Evolutionary conservation across 2,797 vertebrate genomes (phyloP).

Genomic region (Naso thynnoides): DNA sequence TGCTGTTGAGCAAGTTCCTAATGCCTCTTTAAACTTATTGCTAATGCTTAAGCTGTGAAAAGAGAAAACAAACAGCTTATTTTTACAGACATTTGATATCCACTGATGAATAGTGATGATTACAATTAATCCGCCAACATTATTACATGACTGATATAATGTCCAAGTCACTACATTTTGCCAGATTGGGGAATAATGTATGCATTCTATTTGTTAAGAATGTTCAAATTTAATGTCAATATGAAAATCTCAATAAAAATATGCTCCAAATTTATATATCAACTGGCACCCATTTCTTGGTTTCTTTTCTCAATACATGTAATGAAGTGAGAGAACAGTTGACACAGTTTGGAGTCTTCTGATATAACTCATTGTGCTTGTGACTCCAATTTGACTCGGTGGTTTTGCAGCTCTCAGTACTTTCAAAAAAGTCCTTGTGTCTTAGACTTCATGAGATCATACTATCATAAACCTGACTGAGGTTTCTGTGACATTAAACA

Average conservation of each 20-base stretch:
- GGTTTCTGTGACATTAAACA: background rate
- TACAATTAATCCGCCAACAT: background rate
- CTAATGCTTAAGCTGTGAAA: background rate
- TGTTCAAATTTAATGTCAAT: too few relatives aligned
- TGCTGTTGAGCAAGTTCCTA: background rate
- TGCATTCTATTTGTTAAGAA: too few relatives aligned
- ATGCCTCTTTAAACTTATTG: background rate
- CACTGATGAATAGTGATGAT: background rate
- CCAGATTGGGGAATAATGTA: too few relatives aligned
- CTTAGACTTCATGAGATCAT: conserved; percentile 8
- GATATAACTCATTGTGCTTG: conserved; percentile 54
- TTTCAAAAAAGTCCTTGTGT: conserved; percentile 56
- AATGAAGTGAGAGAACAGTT: background rate
- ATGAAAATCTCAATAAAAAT: too few relatives aligned
- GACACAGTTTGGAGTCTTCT: conserved; percentile 62
- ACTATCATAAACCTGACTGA: background rate
- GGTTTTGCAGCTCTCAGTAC: conserved; percentile 52
- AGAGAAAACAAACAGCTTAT: background rate
- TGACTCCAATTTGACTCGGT: conserved; percentile 74
- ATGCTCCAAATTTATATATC: too few relatives aligned
- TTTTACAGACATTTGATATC: background rate
- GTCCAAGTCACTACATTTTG: too few relatives aligned
- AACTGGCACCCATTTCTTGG: background rate
- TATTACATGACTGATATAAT: too few relatives aligned
- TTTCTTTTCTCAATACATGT: background rate